These are phyloP conservation scores for Ciconia stormi DNA, from an alignment of 2,113 vertebrate genomes.

Conservation along the genomic window DNA sequence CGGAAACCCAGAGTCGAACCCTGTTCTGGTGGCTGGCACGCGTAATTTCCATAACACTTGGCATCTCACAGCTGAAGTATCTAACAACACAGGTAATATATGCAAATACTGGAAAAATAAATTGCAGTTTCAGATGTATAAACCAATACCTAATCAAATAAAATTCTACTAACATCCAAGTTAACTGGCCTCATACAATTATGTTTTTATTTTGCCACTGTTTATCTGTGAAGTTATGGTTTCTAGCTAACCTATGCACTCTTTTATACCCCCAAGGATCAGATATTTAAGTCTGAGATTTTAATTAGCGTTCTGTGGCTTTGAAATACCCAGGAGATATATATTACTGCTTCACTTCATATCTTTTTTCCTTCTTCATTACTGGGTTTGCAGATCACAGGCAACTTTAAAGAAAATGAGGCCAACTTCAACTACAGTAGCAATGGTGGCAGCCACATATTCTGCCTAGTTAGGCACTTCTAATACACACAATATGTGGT, in stretches of 20 bases:
- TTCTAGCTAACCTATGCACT: neutral
- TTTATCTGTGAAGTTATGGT: neutral
- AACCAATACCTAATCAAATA: neutral
- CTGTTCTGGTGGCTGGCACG: neutral
- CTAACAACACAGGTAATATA: neutral
- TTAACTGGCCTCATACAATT: neutral
- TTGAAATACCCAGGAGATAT: conserved; percentile 17
- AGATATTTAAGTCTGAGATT: conserved; percentile 8
- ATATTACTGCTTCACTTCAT: neutral
- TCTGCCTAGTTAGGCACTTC: neutral
- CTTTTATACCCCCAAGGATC: neutral
- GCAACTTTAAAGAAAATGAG: conserved; percentile 34
- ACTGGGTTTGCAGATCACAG: conserved; percentile 18
- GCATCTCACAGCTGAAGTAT: neutral
- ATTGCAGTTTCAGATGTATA: neutral
- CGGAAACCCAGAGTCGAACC: neutral
- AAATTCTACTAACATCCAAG: neutral
- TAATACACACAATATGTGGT: neutral
- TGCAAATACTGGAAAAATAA: neutral
- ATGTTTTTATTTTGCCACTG: neutral
- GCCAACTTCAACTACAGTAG: neutral
- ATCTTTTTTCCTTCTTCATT: conserved; percentile 16
- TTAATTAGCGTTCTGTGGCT: conserved; percentile 35
- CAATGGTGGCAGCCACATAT: neutral
- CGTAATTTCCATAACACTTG: neutral